phyloP scores from a whole-genome alignment of 2,113 vertebrate species.

The Pelvicachromis taeniatus region DNA sequence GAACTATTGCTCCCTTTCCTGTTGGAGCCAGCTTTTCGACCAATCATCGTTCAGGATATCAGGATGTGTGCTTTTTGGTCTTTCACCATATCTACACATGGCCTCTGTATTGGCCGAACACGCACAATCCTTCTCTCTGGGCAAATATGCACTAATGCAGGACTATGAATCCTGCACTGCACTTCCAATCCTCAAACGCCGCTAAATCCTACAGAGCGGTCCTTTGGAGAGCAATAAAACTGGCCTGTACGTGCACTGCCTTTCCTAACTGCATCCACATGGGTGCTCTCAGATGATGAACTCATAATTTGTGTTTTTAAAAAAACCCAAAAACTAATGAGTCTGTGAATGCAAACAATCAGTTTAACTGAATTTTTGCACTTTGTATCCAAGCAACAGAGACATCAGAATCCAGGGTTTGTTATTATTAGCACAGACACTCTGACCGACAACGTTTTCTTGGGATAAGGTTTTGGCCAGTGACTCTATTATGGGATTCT shows the following conservation, averaged over 20 bases:
- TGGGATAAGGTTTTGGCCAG: neutral
- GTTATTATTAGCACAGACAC: neutral
- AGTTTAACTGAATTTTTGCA: neutral
- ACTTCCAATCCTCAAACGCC: neutral
- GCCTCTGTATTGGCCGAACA: neutral
- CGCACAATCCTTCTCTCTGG: neutral
- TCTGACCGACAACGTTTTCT: neutral
- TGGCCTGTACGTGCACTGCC: neutral
- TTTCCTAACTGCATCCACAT: neutral
- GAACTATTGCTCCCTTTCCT: neutral
- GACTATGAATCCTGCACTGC: neutral
- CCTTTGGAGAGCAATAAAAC: neutral
- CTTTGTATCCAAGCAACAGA: neutral
- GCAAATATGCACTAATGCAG: neutral
- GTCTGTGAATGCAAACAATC: neutral
- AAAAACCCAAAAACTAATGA: too few relatives aligned
- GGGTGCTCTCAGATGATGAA: neutral
- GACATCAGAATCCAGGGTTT: neutral
- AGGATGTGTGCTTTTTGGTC: neutral
- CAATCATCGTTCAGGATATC: neutral
- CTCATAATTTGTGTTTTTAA: fast-evolving
- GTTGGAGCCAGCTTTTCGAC: neutral
- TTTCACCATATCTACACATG: neutral
- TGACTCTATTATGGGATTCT: neutral
- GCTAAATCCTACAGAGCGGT: neutral